These are phyloP conservation scores for Malacoraja senta DNA, from an alignment of 2,797 vertebrate species.

Conservation along the genomic window DNA sequence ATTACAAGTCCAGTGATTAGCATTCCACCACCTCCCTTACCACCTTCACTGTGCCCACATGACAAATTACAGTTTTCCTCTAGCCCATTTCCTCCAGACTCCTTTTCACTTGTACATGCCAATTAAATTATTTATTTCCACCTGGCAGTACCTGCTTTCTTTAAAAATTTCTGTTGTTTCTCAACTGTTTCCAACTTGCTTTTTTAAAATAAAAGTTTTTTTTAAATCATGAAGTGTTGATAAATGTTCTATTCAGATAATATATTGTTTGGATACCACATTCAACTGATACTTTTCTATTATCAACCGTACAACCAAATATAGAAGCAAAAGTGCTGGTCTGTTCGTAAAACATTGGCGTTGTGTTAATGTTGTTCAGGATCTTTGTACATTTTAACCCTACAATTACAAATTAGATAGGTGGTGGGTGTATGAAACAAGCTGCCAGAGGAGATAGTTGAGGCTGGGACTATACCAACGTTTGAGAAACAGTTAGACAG, in stretches of 20 bases:
- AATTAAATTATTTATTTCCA: too few species aligned
- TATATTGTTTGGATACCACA: not conserved
- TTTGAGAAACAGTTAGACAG: too few species aligned
- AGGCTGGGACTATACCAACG: too few species aligned
- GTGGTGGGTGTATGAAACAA: too few species aligned
- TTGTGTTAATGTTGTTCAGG: not conserved
- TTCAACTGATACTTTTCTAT: not conserved
- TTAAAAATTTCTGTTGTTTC: not conserved
- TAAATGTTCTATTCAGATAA: not conserved
- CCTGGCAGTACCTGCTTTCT: not conserved
- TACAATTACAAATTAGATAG: not conserved
- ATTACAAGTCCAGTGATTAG: too few species aligned
- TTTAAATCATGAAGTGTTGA: not conserved
- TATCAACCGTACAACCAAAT: not conserved
- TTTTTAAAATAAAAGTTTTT: not conserved
- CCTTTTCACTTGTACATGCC: not conserved
- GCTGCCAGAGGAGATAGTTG: too few species aligned
- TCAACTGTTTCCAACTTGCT: not conserved
- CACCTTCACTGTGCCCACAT: not conserved
- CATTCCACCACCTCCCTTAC: too few species aligned
- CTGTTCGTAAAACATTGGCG: not conserved
- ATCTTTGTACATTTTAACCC: not conserved
- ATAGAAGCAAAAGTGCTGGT: not conserved
- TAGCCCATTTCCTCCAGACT: not conserved
- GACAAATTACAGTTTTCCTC: not conserved